Base-by-base conservation (phyloP, 2,797 vertebrate genomes). In the Fundulus diaphanus region DNA sequence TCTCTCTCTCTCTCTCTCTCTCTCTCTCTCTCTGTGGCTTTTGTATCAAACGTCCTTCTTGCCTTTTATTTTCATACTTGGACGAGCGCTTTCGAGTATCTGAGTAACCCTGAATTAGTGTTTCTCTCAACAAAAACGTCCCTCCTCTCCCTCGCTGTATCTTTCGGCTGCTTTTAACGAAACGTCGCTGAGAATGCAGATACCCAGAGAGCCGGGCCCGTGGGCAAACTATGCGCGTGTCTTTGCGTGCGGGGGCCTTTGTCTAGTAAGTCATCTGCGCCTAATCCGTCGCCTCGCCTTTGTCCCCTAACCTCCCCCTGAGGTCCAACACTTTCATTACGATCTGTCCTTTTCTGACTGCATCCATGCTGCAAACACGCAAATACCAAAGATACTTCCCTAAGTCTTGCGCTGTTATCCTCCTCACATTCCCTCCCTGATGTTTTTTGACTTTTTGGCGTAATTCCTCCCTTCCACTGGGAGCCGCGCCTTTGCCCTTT, bases 31-130 rank as follows among this genome's bases (percentile, higher is more conserved):
- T 73, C 67, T 77, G 78, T 82, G 70, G 73, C 13, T 73, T 80
- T 82, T 83, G 82, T 73, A n/a, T 85, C 73, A 82, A 88, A 85
- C 87, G 86, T 90, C 88, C 84, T 88, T 76, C 86, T 82, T 85
- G 63, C 78, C 66, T 82, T 65, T 89, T 81, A 84, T 84, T 87
- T 89, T 83, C 82, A 79, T 83, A 89, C 87, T 88, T 85, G 89
- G 75, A 79, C 86, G 89, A 89, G 49, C 82, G 61, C 85, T 91
- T 92, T 91, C 73, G 91, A 66, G 70, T 61, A 69, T 72, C 75
- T 72, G 52, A 79, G 0, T 33, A 68, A 81, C 82, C 71, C 29
- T 77, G 89, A 80, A 82, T 86, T 84, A 42, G 78, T 74, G 77
- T 59, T 67, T 72, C 67, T 42, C 5, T 76, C 76, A 78, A 88